Base-by-base conservation (phyloP, 2,797 vertebrate species). In the Rhadinocentrus ornatus region DNA sequence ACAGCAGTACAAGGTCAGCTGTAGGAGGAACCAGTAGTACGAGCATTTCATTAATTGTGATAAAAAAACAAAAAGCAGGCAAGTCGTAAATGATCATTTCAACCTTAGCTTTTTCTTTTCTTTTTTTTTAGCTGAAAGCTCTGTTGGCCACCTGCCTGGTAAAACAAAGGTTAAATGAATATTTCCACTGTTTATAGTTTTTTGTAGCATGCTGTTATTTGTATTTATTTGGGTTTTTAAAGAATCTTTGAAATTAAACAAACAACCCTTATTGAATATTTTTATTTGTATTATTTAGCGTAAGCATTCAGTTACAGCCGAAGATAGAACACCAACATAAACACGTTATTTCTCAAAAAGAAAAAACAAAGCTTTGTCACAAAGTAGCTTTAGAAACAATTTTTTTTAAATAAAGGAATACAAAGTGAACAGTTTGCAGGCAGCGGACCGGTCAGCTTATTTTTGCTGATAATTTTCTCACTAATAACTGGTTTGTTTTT, bases 11-110 rank as follows among this genome's bases (percentile, higher is more conserved):
- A 13, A 71, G 56, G 50, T 55, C 63, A 59, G 69, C 55, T 69
- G 65, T 31, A 65, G 62, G 63, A 69, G 77, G 46, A 57, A 24
- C 13, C 57, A 61, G 52, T 46, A 58, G 48, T 69, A 64, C 29
- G 62, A 3, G 12, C 62, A 53, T 52, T 20, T 59, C 41, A 55
- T 27, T 56, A 46, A 34, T 65, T 67, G 15, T 22, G 46, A 50
- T 50, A 8, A 50, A 50, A 20, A 5, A n/a, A n/a, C n/a, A 29
- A 29, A 29, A 50, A 50, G 22, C 41, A 52, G 48, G n/a, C 50
- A 52, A 37, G n/a, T n/a, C n/a, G n/a, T n/a, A n/a, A n/a, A n/a
- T n/a, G 24, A 44, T 54, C 22, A 16, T 4, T 22, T 29, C 20
- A n/a, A 27, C 20, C 35, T 12, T 4, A 54, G 18, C 29, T 29